A percentile compares a stretch with the other conserved stretches of the same genome.
Conservation (phyloP, 2,797 vertebrate genomes). For the Vespertilio murinus region DNA sequence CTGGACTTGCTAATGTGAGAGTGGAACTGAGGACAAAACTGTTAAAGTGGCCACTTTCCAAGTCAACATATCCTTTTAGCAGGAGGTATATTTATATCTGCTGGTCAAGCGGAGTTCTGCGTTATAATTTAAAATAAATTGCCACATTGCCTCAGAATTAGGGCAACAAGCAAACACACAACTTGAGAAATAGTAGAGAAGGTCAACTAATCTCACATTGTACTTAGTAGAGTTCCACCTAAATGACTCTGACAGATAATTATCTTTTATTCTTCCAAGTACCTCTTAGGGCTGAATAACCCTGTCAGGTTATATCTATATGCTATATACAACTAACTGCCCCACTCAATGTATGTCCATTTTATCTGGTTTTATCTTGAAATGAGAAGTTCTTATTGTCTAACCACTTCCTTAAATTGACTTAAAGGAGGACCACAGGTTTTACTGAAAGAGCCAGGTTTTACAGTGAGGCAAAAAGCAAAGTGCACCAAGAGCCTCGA, state of each 20-base stretch:
- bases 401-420: neutral
- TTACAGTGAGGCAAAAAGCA: neutral
- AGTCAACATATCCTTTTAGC: neutral
- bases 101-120: neutral
- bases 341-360: neutral
- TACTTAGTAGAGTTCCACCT: neutral
- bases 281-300: neutral
- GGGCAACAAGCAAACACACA: neutral
- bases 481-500: rapidly evolving
- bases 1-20: neutral
- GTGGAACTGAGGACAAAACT: neutral
- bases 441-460: neutral
- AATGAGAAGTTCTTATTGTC: neutral
- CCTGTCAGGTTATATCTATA: neutral
- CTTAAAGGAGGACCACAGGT: neutral
- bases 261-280: neutral
- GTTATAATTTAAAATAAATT: conserved; percentile 46
- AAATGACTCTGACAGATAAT: neutral
- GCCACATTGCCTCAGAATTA: neutral
- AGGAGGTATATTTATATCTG: neutral
- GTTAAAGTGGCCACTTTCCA: neutral
- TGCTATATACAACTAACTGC: neutral
- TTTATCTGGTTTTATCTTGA: conserved; percentile 46
- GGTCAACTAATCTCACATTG: neutral
- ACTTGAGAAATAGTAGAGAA: neutral